These are phyloP conservation scores for Ibidorhyncha struthersii DNA, from an alignment of 2,113 vertebrate genomes.

Conservation along the genomic window DNA sequence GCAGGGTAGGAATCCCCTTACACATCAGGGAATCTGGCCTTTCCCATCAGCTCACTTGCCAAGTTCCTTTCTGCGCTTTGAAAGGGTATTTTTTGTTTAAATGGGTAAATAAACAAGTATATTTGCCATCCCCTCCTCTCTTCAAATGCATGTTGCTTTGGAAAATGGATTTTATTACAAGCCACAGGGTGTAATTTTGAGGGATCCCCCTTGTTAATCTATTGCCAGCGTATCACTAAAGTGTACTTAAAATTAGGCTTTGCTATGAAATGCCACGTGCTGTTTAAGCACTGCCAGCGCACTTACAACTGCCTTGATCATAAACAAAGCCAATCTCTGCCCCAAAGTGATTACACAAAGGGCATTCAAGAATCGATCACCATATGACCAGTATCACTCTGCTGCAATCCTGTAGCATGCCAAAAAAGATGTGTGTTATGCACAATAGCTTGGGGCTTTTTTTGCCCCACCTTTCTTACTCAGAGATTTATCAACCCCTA, in stretches of 20 bases:
- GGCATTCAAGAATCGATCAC: neutral
- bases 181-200: neutral
- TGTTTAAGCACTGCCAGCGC: neutral
- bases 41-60: neutral
- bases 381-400: neutral
- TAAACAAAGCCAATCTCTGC: neutral
- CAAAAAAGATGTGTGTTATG: neutral
- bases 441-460: neutral
- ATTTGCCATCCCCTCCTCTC: neutral
- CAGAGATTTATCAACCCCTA: neutral
- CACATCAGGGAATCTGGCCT: neutral
- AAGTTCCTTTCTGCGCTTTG: neutral
- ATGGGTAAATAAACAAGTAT: neutral
- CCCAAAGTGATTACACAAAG: neutral
- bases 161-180: slow-evolving; percentile 16
- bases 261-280: neutral
- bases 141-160: neutral
- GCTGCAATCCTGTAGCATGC: neutral
- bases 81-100: neutral
- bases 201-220: neutral
- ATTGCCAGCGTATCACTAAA: neutral
- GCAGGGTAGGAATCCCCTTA: neutral
- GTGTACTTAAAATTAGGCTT: slow-evolving; percentile 7
- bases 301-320: neutral
- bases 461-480: neutral